These are phyloP conservation scores for Stenodema calcarata DNA, from an alignment of 2,888 invertebrate species.

Conservation along the genomic window DNA sequence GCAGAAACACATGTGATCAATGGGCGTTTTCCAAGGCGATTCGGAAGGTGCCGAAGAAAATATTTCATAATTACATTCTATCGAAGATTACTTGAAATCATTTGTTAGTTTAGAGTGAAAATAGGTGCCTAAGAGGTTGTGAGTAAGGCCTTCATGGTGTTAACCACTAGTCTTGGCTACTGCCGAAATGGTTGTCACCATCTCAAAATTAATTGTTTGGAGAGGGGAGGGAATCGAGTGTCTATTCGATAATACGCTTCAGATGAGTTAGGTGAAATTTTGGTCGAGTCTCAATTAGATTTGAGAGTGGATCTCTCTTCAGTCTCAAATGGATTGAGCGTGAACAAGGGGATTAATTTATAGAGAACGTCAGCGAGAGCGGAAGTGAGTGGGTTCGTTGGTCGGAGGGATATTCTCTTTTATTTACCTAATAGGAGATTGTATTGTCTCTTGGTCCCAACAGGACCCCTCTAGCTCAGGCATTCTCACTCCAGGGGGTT, in stretches of 20 bases:
- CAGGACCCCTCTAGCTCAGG: not conserved
- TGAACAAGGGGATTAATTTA: not conserved
- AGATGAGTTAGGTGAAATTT: not conserved
- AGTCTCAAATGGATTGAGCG: not conserved
- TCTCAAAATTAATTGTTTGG: too few species aligned
- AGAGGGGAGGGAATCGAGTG: too few species aligned
- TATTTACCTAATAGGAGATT: constrained; percentile 46
- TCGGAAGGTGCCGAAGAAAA: too few species aligned
- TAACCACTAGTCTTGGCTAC: too few species aligned
- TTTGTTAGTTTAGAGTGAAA: too few species aligned
- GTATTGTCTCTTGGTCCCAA: constrained; percentile 34
- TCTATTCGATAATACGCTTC: not conserved
- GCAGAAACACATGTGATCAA: too few species aligned
- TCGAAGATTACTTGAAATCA: too few species aligned
- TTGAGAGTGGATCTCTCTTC: not conserved
- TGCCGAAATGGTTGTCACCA: too few species aligned
- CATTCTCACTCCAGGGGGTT: constrained; percentile 11
- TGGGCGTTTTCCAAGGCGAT: too few species aligned
- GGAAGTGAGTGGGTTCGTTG: not conserved
- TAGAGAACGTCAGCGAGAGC: constrained; percentile 1
- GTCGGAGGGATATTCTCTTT: constrained; percentile 15
- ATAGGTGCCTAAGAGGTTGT: too few species aligned
- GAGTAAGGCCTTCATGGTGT: too few species aligned
- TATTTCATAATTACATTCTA: too few species aligned
- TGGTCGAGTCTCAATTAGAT: not conserved